Percentiles rank a stretch among this genome's conserved stretches.
These are phyloP conservation scores for Callionymus lyra DNA, from an alignment of 2,113 vertebrate species.

Conservation along the genomic window DNA sequence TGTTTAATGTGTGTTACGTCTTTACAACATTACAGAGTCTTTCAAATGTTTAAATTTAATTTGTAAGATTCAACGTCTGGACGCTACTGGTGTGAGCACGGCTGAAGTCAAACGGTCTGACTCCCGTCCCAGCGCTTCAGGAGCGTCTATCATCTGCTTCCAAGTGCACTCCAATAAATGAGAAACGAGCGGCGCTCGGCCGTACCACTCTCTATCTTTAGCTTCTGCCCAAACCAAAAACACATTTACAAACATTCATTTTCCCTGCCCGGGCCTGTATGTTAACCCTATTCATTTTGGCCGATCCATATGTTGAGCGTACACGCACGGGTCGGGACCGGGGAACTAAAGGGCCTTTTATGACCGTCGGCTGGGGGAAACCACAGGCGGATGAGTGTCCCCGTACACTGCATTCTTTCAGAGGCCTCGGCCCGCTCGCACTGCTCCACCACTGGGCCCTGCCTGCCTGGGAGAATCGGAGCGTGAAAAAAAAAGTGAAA, in stretches of 20 bases:
- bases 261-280: slow-evolving; percentile 50
- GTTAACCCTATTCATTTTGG: slow-evolving; percentile 65
- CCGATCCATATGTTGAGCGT: slow-evolving; percentile 61
- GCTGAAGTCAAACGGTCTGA: slow-evolving; percentile 3
- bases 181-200: slow-evolving; percentile 46
- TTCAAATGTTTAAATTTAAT: too few relatives aligned
- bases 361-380: slow-evolving; percentile 55
- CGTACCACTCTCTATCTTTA: slow-evolving; percentile 61
- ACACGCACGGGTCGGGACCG: slow-evolving; percentile 36
- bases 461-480: slow-evolving; percentile 52
- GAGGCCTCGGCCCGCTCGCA: slow-evolving; percentile 39
- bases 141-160: slow-evolving; percentile 17
- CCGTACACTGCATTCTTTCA: slow-evolving; percentile 68
- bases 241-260: slow-evolving; percentile 64
- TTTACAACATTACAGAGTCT: too few relatives aligned
- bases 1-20: too few relatives aligned
- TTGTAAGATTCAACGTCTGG: too few relatives aligned
- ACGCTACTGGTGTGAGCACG: background rate
- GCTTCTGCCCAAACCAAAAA: slow-evolving; percentile 57
- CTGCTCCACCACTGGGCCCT: slow-evolving; percentile 52
- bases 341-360: slow-evolving; percentile 65
- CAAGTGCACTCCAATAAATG: slow-evolving; percentile 31
- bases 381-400: slow-evolving; percentile 61
- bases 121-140: too few relatives aligned
- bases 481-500: slow-evolving; percentile 55